Base-by-base conservation (phyloP, 2,888 invertebrate species). In the Marronus borbonicus region DNA sequence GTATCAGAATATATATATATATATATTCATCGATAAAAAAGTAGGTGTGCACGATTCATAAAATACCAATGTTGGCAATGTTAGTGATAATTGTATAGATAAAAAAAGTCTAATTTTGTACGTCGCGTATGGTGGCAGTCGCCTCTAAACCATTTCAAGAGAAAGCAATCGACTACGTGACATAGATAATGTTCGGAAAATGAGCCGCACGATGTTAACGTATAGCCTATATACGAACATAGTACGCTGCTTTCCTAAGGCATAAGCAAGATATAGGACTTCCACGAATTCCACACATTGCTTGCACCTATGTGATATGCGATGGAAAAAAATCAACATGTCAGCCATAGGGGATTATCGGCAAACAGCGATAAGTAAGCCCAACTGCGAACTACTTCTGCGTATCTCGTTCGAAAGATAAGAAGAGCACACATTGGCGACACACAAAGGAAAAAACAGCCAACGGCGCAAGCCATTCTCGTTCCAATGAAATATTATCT, bases 401-500 rank as follows among this genome's bases (percentile, higher is more conserved):
- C 79, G 81, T 81, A 80, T 79, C 77, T 80, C 64, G 52, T n/a
- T n/a, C 52, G 49, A 69, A 76, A 55, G 60, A 60, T 72, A 72
- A 58, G 72, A 58, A 60, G 70, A 70, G 70, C 36, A 60, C 60
- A 60, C 58, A 60, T 72, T 60, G 60, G 72, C 60, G 44, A 72
- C 72, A 60, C n/a, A 36, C 58, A 58, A 60, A 60, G 36, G 55
- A 64, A 79, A 80, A 70, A 82, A 78, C 81, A 78, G 76, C 76
- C 78, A 77, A 36, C 72, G 69, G 75, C 52, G 83, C 85, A 83
- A 81, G 83, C 85, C 82, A 85, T 83, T 82, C 79, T 81, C 78
- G 80, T 75, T 84, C 83, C 81, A 82, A 85, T 76, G 79, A 28
- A 79, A 80, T 75, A 81, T 78, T 79, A 58, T 79, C 74, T 80